phyloP scores from a whole-genome alignment of 2,888 invertebrate species.

The Euplagia quadripunctaria region DNA sequence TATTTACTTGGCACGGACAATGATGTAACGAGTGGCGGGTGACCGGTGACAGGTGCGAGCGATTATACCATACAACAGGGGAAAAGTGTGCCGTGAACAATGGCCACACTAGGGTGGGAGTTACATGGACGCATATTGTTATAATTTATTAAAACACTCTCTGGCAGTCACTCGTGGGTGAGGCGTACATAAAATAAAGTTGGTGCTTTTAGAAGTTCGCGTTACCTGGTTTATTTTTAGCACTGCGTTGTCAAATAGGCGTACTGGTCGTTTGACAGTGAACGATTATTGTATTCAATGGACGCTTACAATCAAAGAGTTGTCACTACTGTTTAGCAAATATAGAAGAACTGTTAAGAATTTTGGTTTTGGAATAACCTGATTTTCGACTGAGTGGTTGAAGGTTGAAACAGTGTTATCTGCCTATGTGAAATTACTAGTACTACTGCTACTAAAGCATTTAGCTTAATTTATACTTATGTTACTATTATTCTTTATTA shows the following conservation, averaged over 20 bases:
- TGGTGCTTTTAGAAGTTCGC: not conserved
- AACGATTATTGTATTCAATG: too few species aligned
- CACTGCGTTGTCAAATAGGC: not conserved
- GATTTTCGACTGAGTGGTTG: too few species aligned
- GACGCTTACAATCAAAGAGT: too few species aligned
- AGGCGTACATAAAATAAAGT: not conserved
- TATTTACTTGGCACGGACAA: constrained; percentile 30
- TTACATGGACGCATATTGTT: not conserved
- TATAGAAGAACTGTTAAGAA: too few species aligned
- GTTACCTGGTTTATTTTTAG: not conserved
- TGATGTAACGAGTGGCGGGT: constrained; percentile 48
- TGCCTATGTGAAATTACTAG: too few species aligned
- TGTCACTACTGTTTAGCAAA: too few species aligned
- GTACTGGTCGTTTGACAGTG: too few species aligned
- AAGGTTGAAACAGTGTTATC: too few species aligned
- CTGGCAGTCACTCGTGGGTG: not conserved
- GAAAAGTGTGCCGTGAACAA: constrained; percentile 32
- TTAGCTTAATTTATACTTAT: too few species aligned
- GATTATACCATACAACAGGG: constrained; percentile 53
- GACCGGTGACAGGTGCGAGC: constrained; percentile 59
- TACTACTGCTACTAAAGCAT: too few species aligned
- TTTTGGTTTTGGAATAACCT: too few species aligned
- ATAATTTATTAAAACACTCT: constrained; percentile 3
- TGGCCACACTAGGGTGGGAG: constrained; percentile 15
- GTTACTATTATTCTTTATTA: too few species aligned